Base-by-base conservation (phyloP, 2,797 vertebrate genomes). In the Vipera ursinii region DNA sequence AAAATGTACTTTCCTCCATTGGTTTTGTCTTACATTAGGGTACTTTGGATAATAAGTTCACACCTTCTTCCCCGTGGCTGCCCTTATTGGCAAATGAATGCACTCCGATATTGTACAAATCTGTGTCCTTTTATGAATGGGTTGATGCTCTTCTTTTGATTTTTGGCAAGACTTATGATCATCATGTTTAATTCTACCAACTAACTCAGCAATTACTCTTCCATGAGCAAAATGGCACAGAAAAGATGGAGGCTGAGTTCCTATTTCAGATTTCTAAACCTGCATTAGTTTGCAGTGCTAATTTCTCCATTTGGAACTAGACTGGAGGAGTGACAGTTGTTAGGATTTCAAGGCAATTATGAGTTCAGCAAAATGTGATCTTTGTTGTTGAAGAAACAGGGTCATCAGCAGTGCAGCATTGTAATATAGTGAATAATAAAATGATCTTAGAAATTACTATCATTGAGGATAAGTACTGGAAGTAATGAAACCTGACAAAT, bases 401-500 rank as follows among this genome's bases (percentile, higher is more conserved):
- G 94, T 95, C 87, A 94, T 95, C 93, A 93, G 90, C 89, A 93
- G 63, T 20, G 90, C 92, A 87, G 93, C 92, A 3, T 93, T 92
- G 92, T 95, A 97, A 96, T 94, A 92, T 92, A 93, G 94, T 93
- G 95, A 96, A 94, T 92, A 92, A 94, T 92, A 91, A 93, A 96
- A 95, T 26, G 92, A 96, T 94, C 90, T 93, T 95, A 93, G 93
- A 95, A 96, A 95, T 96, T 95, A 94, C 87, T 91, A 94, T 94
- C 93, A 93, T 94, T 91, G n/a, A 73, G 87, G 88, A 86, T 92
- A 89, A 92, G 85, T 91, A 96, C 94, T 91, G 89, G 95, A 96
- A 96, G 96, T 97, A 97, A 97, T 96, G 96, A 96, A 96, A 97
- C 95, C 93, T 97, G 95, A 94, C 95, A 96, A 96, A 93, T 96